Evolutionary conservation across 2,797 vertebrate species (phyloP), one percentile per base, ranked within the genome.

Genomic region (Urophycis tenuis): DNA sequence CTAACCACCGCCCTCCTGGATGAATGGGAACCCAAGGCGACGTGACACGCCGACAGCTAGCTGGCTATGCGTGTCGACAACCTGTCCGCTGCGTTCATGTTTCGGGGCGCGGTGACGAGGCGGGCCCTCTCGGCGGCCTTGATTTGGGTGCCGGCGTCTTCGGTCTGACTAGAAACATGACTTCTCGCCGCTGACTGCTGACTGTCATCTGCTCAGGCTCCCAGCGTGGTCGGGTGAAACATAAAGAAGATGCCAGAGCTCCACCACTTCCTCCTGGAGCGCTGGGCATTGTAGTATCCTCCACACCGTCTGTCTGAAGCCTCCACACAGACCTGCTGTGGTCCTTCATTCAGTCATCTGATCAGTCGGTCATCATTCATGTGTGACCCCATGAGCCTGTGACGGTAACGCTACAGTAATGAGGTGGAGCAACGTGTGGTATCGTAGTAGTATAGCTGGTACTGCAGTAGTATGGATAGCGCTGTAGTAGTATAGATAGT

Each of bases 181-280:
- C 29, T 73, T 29, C 41, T 53, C 70, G 71, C 79, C 29, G 32
- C 71, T 70, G 81, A 75, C 67, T 85, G 33, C 72, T 80, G 86
- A 87, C 22, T 78, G 77, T 86, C 32, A 83, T 73, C 80, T 83
- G 75, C 0, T 83, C 84, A 95, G 94, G 94, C 94, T 84, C 94
- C 94, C 83, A 94, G 94, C 81, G 91, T 95, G 81, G 93, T 94
- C 4, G 94, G 94, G 91, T 95, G 94, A 94, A 81, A 87, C 80
- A 95, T 95, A 85, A 95, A 95, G 92, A 95, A 94, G 80, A 91
- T 94, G 92, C 94, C 93, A 0, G 94, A 93, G 87, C 93, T 95
- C 85, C 84, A 93, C 80, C 88, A 87, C 45, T 95, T 95, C 77
- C 90, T 95, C 69, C 81, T 95, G 93, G 92, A 95, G 88, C 91